A percentile compares a stretch with the other conserved stretches of the same genome.
Evolutionary conservation across 1,140 invertebrate species (phyloP).

Genomic region (Drosophila trapezifrons): DNA sequence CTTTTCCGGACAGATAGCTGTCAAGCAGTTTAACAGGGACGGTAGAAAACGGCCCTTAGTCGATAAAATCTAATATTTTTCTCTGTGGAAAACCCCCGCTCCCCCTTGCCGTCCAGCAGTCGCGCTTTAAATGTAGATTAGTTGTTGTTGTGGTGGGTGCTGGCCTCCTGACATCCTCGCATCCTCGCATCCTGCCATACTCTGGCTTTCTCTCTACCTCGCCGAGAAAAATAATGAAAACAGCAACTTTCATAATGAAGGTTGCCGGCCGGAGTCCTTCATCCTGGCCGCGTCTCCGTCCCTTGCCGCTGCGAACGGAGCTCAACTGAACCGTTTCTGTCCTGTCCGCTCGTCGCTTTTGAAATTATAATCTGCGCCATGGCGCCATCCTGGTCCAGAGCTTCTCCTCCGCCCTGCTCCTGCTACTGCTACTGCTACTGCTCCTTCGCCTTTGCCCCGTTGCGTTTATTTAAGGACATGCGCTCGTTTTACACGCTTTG

Average conservation of each 20-base stretch:
- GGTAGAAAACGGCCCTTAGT: too few relatives aligned
- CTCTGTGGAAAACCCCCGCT: background rate
- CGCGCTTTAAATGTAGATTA: constrained; percentile 79
- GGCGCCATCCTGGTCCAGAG: constrained; percentile 41
- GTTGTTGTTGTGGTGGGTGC: constrained; percentile 65
- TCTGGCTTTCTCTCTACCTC: constrained; percentile 22
- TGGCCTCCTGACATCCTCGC: constrained; percentile 30
- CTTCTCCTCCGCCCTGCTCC: background rate
- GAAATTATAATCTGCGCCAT: constrained; percentile 83
- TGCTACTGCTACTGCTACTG: background rate
- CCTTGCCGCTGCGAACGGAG: constrained; percentile 21
- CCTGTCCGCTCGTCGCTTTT: constrained; percentile 69
- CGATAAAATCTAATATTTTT: background rate
- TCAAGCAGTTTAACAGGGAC: too few relatives aligned
- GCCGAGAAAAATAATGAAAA: constrained; percentile 81
- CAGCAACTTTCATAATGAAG: constrained; percentile 82
- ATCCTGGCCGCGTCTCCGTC: constrained; percentile 15
- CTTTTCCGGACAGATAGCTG: too few relatives aligned
- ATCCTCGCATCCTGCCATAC: constrained; percentile 10
- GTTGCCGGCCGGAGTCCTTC: constrained; percentile 37
- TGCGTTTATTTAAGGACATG: constrained; percentile 74
- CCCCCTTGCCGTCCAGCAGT: background rate
- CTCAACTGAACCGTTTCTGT: constrained; percentile 48
- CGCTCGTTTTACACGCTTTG: constrained; percentile 73
- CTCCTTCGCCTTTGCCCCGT: constrained; percentile 37